A percentile compares a stretch with the other conserved stretches of the same genome.
These are phyloP conservation scores for Galeopterus variegatus DNA, from an alignment of 2,113 vertebrate species.

Conservation along the genomic window DNA sequence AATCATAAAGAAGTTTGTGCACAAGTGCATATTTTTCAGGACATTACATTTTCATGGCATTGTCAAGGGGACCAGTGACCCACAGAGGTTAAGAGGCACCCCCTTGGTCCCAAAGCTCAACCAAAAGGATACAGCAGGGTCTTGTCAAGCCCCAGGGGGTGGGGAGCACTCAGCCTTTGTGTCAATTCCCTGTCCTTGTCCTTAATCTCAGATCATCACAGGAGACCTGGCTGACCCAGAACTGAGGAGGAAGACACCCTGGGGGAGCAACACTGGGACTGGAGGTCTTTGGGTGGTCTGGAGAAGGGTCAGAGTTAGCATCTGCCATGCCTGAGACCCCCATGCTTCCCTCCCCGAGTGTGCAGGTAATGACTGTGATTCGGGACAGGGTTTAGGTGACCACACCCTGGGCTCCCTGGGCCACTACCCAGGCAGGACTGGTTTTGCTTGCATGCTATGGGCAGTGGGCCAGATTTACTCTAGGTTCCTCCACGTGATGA, in stretches of 20 bases:
- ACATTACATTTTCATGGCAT: too few species aligned
- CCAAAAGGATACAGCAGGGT: too few species aligned
- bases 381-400: not conserved
- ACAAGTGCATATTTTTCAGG: too few species aligned
- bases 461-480: not conserved
- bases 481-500: not conserved
- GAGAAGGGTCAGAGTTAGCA: not conserved
- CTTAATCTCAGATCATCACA: not conserved
- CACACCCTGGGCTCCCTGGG: not conserved
- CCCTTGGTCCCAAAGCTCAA: not conserved
- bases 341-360: too few species aligned
- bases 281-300: not conserved
- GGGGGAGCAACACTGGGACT: not conserved
- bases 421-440: not conserved
- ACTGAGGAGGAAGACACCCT: too few species aligned
- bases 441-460: not conserved
- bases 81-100: not conserved
- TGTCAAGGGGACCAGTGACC: not conserved
- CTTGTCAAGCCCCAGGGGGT: too few species aligned
- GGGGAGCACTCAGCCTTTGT: not conserved
- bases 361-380: not conserved
- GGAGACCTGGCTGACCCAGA: not conserved
- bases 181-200: too few species aligned
- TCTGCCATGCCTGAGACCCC: too few species aligned
- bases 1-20: too few species aligned